A percentile compares a stretch with the other conserved stretches of the same genome.
These are phyloP conservation scores for Tipula vernalis DNA, from an alignment of 2,888 invertebrate species.

Conservation along the genomic window DNA sequence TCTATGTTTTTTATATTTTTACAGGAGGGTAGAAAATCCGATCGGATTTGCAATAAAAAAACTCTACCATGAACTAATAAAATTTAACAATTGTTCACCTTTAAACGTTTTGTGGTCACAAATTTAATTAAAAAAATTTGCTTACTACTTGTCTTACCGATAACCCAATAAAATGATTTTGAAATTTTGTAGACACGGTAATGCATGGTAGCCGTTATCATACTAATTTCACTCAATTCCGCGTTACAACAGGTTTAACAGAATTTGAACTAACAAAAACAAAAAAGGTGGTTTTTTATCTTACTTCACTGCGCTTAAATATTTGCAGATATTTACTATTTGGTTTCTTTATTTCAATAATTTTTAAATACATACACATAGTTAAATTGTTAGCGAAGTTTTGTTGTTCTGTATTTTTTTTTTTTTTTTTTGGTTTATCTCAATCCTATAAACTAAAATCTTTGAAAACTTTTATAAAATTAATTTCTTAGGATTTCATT, in stretches of 20 bases:
- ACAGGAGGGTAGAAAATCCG: too few relatives aligned
- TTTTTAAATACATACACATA: neutral
- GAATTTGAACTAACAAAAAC: neutral
- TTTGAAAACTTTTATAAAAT: neutral
- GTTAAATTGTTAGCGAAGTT: neutral
- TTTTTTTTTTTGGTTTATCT: neutral
- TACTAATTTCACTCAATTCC: too few relatives aligned
- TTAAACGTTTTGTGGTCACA: too few relatives aligned
- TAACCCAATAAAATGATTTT: too few relatives aligned
- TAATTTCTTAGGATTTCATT: neutral
- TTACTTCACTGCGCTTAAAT: neutral
- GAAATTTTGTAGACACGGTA: too few relatives aligned
- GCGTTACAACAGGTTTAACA: neutral
- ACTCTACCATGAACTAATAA: too few relatives aligned
- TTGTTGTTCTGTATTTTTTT: neutral
- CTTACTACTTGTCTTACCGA: too few relatives aligned
- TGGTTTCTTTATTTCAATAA: neutral
- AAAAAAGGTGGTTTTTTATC: neutral
- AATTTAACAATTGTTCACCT: too few relatives aligned
- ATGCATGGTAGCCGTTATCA: too few relatives aligned
- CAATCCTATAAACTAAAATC: neutral
- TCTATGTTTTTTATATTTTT: too few relatives aligned
- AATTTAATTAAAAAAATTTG: too few relatives aligned
- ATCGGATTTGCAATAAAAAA: too few relatives aligned
- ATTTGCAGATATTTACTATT: neutral